Evolutionary conservation across 2,888 invertebrate species (phyloP), one percentile per base, ranked within the genome.

Genomic region (Tuberolachnus salignus): DNA sequence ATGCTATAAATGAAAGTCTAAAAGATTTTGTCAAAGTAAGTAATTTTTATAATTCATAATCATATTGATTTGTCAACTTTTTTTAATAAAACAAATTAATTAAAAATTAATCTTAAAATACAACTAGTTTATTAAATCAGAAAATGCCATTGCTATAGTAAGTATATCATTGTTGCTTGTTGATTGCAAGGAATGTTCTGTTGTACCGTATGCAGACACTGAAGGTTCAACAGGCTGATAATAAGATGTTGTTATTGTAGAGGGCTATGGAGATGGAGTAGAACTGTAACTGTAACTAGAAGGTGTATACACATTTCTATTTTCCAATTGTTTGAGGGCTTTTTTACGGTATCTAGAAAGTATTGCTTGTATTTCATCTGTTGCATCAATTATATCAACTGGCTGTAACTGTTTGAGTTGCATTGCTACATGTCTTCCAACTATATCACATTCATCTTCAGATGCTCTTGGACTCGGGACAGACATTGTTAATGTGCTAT

Each of bases 181-280:
- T 59, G 59, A 59, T 59, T 59, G 34, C 59, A 59, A 34, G 34
- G 26, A 34, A 59, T 59, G 59, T 59, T 59, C 26, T 59, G n/a
- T 59, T 59, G 59, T 59, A 34, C 59, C 34, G 59, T 59, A 34
- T 59, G 59, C 59, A 59, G 59, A 59, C 59, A 59, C 59, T 59
- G 59, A 59, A 59, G 59, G 59, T 59, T 59, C 16, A 59, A 59
- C n/a, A 59, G 59, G 59, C 34, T 59, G 55, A 55, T 55, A 55
- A 55, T 55, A 55, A 55, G 59, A 59, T 59, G 59, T 34, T 59
- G 34, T 59, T 59, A n/a, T n/a, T n/a, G n/a, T n/a, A n/a, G n/a
- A n/a, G n/a, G n/a, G n/a, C n/a, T n/a, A n/a, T n/a, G n/a, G n/a
- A n/a, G n/a, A n/a, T n/a, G n/a, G n/a, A n/a, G n/a, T n/a, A n/a